phyloP scores from a whole-genome alignment of 2,113 vertebrate genomes.

The Orcinus orca region DNA sequence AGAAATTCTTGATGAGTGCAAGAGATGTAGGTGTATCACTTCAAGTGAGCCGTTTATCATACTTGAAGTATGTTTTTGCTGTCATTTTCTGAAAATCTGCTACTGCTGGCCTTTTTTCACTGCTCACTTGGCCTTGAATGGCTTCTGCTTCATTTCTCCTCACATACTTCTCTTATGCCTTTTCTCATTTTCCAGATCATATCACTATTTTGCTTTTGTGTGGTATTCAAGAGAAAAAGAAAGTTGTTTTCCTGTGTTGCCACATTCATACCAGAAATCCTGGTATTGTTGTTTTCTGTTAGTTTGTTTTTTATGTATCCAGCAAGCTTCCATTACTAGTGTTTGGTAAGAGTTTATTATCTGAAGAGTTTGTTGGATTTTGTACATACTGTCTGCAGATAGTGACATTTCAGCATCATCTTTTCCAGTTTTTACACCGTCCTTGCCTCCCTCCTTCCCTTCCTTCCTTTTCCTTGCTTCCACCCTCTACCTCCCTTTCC shows the following conservation, averaged over 20 bases:
- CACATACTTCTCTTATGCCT: not conserved
- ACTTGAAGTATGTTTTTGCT: not conserved
- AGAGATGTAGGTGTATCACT: not conserved
- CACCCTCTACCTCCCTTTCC: not conserved
- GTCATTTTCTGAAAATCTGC: not conserved
- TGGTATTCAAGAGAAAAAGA: not conserved
- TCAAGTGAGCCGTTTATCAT: not conserved
- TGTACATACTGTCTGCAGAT: not conserved
- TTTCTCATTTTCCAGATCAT: not conserved
- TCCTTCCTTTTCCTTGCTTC: not conserved
- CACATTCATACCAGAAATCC: not conserved
- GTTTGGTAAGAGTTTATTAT: not conserved
- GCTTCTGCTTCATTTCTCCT: not conserved
- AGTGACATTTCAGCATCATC: not conserved
- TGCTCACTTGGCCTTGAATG: not conserved
- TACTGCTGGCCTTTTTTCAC: not conserved
- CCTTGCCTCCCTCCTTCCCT: not conserved
- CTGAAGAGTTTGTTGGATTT: not conserved
- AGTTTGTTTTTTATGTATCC: not conserved
- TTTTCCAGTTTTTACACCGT: not conserved
- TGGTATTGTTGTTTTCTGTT: not conserved
- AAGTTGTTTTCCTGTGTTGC: not conserved
- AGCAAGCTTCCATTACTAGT: not conserved
- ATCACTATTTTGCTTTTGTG: not conserved
- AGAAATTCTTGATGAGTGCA: not conserved